Conservation (phyloP, 2,888 invertebrate genomes). For the Harpalus rubripes region DNA sequence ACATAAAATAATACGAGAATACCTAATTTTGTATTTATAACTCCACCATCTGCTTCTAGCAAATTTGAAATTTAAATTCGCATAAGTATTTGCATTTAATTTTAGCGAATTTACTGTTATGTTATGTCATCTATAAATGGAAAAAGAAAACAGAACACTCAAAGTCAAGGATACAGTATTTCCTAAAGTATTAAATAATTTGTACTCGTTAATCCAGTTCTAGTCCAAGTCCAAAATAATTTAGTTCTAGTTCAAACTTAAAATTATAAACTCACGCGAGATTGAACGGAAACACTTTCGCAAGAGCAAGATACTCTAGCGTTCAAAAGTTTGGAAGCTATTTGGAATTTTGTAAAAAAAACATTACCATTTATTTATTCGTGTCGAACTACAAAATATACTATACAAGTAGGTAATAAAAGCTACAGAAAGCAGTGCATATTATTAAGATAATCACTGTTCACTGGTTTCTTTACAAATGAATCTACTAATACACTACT, state of each 20-base stretch:
- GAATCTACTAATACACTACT: too few species aligned
- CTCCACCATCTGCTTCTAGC: background rate
- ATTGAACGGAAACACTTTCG: conserved; percentile 35
- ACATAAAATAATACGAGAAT: background rate
- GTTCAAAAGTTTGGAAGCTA: background rate
- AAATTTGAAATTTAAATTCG: conserved; percentile 14
- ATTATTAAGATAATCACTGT: too few species aligned
- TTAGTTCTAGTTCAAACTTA: conserved; percentile 39
- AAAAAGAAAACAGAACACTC: conserved; percentile 10
- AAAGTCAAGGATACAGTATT: conserved; percentile 28
- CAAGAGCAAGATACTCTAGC: background rate
- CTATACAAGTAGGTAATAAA: too few species aligned
- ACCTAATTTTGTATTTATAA: conserved; percentile 2
- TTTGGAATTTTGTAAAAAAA: background rate
- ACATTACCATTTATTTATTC: too few species aligned
- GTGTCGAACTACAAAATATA: too few species aligned
- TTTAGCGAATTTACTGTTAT: conserved; percentile 26
- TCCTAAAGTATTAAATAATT: conserved; percentile 24
- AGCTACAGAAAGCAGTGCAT: too few species aligned
- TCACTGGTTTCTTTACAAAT: too few species aligned
- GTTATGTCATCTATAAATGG: background rate
- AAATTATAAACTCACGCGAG: background rate
- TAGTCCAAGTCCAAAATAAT: conserved; percentile 44
- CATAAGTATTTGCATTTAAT: background rate
- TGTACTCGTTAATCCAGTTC: conserved; percentile 37